These are phyloP conservation scores for Eulemur mongoz DNA, from an alignment of 2,797 vertebrate genomes.

Conservation along the genomic window DNA sequence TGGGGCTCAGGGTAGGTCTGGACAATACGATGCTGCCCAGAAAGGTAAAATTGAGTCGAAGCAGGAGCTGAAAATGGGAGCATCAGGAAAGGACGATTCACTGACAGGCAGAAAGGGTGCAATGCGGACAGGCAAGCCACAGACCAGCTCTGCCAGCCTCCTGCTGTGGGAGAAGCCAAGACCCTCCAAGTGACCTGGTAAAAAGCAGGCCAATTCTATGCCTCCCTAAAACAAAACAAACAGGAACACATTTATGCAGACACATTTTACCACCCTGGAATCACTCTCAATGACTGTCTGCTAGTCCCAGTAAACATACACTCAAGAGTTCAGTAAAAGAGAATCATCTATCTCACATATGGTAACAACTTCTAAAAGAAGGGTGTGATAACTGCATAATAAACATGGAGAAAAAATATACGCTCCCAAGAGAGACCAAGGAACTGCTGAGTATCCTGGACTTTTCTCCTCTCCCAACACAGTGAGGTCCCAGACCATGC, in stretches of 20 bases:
- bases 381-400: background rate
- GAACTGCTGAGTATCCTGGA: background rate
- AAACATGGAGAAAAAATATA: background rate
- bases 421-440: constrained; percentile 18
- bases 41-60: background rate
- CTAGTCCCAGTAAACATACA: background rate
- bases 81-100: background rate
- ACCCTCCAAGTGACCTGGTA: background rate
- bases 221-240: background rate
- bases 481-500: constrained; percentile 76
- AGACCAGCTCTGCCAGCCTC: background rate
- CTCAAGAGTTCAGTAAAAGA: background rate
- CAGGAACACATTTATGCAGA: background rate
- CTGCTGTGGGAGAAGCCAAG: background rate
- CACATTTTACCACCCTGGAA: background rate
- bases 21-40: background rate
- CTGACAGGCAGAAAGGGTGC: background rate
- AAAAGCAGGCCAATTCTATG: background rate
- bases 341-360: background rate
- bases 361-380: background rate
- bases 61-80: background rate
- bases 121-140: background rate
- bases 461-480: background rate
- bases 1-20: background rate
- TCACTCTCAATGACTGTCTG: background rate